Percentiles rank a stretch among this genome's conserved stretches.
phyloP scores from a whole-genome alignment of 23 tunicate species.

The Trididemnum nubilum region DNA sequence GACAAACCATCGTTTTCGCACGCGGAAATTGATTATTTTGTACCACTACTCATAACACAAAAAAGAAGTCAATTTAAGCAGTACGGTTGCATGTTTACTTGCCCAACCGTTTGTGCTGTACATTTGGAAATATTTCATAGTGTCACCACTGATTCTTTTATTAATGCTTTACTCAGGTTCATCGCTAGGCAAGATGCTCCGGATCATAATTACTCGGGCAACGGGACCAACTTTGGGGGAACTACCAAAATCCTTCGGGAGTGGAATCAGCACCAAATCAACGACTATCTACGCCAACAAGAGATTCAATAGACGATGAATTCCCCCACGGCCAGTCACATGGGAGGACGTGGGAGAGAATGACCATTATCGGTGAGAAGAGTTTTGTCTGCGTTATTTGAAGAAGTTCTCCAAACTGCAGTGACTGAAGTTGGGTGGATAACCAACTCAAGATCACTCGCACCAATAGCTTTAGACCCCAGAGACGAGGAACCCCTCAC shows the following conservation, averaged over 20 bases:
- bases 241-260: background rate
- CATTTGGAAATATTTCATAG: background rate
- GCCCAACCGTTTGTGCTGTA: slow-evolving; percentile 4
- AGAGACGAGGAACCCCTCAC: background rate
- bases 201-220: background rate
- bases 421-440: background rate
- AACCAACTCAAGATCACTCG: background rate
- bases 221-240: background rate
- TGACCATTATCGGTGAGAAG: background rate
- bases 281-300: background rate
- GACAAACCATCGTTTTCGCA: background rate
- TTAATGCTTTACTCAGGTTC: slow-evolving; percentile 1
- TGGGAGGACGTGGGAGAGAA: slow-evolving; percentile 6
- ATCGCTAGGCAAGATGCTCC: background rate
- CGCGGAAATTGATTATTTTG: background rate
- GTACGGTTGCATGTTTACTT: background rate
- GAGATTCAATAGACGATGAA: background rate
- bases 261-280: background rate
- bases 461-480: background rate
- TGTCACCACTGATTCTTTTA: background rate
- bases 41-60: background rate
- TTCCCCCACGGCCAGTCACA: slow-evolving; percentile 13
- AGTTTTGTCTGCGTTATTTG: background rate
- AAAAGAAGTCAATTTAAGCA: background rate
- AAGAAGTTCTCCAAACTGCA: background rate